Conservation (phyloP, 2,888 invertebrate species). For the Heliconius sara region DNA sequence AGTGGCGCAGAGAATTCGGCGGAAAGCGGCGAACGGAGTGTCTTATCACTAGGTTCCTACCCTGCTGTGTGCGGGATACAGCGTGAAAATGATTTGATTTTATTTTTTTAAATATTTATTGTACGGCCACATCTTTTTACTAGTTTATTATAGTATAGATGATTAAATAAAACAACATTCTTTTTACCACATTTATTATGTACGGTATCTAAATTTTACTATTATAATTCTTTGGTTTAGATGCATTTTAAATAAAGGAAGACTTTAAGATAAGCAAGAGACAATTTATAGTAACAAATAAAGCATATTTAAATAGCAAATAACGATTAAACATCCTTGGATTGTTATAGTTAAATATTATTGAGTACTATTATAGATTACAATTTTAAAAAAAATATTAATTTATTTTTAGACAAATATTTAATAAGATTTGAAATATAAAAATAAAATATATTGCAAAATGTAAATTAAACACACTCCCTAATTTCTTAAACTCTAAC, state of each 20-base stretch:
- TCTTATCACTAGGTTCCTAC: too few species aligned
- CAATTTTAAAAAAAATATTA: not conserved
- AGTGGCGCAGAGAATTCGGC: too few species aligned
- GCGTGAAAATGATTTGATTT: too few species aligned
- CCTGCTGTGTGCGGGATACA: too few species aligned
- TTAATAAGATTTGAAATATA: slow-evolving; percentile 6
- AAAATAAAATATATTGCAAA: slow-evolving; percentile 10
- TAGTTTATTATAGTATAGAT: not conserved
- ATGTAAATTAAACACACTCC: slow-evolving; percentile 1
- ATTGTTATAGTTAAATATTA: slow-evolving; percentile 1
- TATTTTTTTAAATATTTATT: too few species aligned
- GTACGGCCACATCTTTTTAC: too few species aligned
- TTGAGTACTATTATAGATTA: not conserved
- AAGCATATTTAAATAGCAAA: slow-evolving; percentile 11
- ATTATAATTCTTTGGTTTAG: slow-evolving; percentile 48
- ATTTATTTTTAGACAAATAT: slow-evolving; percentile 3
- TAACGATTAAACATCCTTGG: not conserved
- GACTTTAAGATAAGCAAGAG: slow-evolving; percentile 39
- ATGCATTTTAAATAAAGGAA: slow-evolving; percentile 46
- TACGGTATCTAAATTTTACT: slow-evolving; percentile 39
- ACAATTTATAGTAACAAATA: slow-evolving; percentile 14
- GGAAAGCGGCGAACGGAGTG: too few species aligned
- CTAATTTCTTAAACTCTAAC: slow-evolving; percentile 1
- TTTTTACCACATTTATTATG: slow-evolving; percentile 46
- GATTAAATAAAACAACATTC: slow-evolving; percentile 24